Conservation (phyloP, 2,888 invertebrate species). For the Notodonta ziczac region DNA sequence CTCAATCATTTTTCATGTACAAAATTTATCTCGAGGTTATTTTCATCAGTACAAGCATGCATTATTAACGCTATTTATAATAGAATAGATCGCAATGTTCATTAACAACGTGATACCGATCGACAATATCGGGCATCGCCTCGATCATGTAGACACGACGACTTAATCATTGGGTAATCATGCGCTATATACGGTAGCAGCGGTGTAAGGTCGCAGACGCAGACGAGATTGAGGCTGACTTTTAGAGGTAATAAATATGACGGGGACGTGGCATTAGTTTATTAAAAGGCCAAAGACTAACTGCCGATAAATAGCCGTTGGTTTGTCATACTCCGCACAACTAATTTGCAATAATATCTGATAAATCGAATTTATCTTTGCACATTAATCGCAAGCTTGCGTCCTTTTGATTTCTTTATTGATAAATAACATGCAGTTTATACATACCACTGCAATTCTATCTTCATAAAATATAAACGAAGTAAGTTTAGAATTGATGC, state of each 20-base stretch:
- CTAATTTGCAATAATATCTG: not conserved
- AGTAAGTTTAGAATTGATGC: not conserved
- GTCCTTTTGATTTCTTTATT: not conserved
- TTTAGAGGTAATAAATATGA: not conserved
- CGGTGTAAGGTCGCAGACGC: not conserved
- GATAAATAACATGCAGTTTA: not conserved
- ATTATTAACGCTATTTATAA: slow-evolving; percentile 1
- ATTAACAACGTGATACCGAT: slow-evolving; percentile 11
- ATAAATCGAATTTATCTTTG: not conserved
- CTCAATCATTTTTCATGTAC: too few relatives aligned
- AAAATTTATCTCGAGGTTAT: not conserved
- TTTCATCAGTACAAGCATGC: not conserved
- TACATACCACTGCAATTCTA: too few relatives aligned
- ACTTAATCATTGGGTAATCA: slow-evolving; percentile 19
- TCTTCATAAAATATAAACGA: too few relatives aligned
- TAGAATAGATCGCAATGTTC: not conserved
- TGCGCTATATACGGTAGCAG: slow-evolving; percentile 5
- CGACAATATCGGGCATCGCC: slow-evolving; percentile 15
- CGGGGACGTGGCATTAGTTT: too few relatives aligned
- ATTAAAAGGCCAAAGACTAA: too few relatives aligned
- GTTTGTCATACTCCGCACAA: too few relatives aligned
- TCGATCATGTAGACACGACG: slow-evolving; percentile 20
- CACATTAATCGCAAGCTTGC: not conserved
- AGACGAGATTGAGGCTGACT: not conserved
- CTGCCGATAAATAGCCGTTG: too few relatives aligned